Conservation (phyloP, 2,888 invertebrate species). For the Agriopis leucophaearia region DNA sequence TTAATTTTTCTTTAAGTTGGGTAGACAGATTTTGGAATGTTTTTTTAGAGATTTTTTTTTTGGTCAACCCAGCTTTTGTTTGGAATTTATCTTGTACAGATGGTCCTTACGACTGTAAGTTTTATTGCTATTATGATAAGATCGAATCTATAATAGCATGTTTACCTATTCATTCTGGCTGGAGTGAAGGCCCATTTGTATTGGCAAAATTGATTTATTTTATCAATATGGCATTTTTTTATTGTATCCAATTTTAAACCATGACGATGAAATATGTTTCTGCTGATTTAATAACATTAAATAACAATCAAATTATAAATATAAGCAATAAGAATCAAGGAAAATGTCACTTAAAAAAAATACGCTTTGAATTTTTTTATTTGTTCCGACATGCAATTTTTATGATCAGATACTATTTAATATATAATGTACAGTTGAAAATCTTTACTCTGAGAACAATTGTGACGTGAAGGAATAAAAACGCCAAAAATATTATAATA, state of each 20-base stretch:
- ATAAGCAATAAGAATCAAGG: neutral
- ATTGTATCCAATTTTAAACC: slow-evolving; percentile 47
- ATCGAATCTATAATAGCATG: neutral
- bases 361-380: neutral
- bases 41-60: slow-evolving; percentile 24
- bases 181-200: slow-evolving; percentile 2
- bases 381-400: slow-evolving; percentile 11
- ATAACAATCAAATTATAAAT: slow-evolving; percentile 10
- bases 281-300: slow-evolving; percentile 29
- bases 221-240: slow-evolving; percentile 62
- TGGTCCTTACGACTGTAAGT: neutral
- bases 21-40: slow-evolving; percentile 50
- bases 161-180: neutral
- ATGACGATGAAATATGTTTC: slow-evolving; percentile 39
- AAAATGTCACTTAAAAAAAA: neutral
- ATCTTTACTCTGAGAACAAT: slow-evolving; percentile 56
- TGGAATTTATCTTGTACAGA: neutral
- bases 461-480: slow-evolving; percentile 53
- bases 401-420: neutral
- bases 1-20: slow-evolving; percentile 63
- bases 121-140: neutral
- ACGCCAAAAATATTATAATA: too few species aligned
- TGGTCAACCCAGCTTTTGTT: slow-evolving; percentile 62
- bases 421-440: slow-evolving; percentile 54
- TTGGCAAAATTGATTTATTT: slow-evolving; percentile 49